A percentile compares a stretch with the other conserved stretches of the same genome.
Evolutionary conservation across 2,797 vertebrate species (phyloP).

Genomic region (Tapirus indicus): DNA sequence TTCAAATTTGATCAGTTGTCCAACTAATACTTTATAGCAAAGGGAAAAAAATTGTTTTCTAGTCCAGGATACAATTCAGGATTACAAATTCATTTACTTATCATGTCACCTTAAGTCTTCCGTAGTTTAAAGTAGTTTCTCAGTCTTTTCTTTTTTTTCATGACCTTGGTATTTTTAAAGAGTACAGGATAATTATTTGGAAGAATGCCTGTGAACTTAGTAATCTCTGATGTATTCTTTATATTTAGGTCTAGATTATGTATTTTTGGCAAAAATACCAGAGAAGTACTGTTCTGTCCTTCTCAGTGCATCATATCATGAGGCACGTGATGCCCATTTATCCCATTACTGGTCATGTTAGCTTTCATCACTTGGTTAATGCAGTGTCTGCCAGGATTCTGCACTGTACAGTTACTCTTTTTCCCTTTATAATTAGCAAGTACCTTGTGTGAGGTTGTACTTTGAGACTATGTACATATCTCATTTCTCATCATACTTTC

Average conservation of each 20-base stretch:
- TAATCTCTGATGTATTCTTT: neutral
- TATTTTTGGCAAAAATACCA: constrained; percentile 19
- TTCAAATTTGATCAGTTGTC: neutral
- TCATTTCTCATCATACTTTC: neutral
- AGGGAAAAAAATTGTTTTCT: neutral
- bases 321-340: neutral
- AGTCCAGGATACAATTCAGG: neutral
- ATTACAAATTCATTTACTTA: constrained; percentile 22
- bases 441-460: neutral
- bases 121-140: neutral
- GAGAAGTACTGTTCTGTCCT: neutral
- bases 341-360: neutral
- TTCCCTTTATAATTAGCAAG: neutral
- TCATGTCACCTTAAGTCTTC: neutral
- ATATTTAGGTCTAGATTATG: neutral
- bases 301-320: neutral
- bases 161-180: neutral
- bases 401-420: neutral
- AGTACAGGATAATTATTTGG: neutral
- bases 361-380: neutral
- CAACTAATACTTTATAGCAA: neutral
- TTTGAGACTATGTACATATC: neutral
- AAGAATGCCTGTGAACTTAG: neutral
- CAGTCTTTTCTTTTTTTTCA: neutral
- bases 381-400: neutral